Base-by-base conservation (phyloP, 2,888 invertebrate genomes). In the Acanthosepion lycidas region DNA sequence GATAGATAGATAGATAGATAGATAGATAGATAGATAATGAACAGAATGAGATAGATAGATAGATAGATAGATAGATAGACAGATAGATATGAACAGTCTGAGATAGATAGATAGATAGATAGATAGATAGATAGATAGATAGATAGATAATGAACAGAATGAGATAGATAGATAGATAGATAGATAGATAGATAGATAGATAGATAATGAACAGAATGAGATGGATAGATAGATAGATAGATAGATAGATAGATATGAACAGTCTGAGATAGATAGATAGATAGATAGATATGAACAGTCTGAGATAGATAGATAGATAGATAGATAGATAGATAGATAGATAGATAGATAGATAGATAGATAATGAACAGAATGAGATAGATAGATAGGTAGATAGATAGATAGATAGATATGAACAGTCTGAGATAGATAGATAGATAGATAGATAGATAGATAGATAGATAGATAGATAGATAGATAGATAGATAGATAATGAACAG, bases 291-390 rank as follows among this genome's bases (percentile, higher is more conserved):
- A 92, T 48, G 20, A 26, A 18, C 9, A 91, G 2, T 42, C 33
- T 26, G 59, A 23, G 59, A 59, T 18, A 23, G 2, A 59, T 59
- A 20, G 59, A 59, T 18, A 59, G 91, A 92, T 92, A 92, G 91
- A 92, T 92, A 92, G 91, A 92, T 92, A 92, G 91, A 92, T 92
- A 92, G 59, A 59, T 18, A 23, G 2, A 59, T 59, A 20, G 59
- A 59, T 18, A 59, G 91, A 92, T 92, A 92, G 91, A 92, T 92
- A 92, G 91, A 92, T 92, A 92, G 91, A 92, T 92, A n/a, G n/a
- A n/a, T n/a, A n/a, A 92, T 48, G 20, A 26, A 18, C 9, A 91
- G 2, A 91, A 8, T 26, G 59, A 23, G 59, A 59, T 18, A 23
- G 2, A 59, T 59, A 20, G 59, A 59, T 18, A 59, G n/a, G n/a